Evolutionary conservation across 2,888 invertebrate genomes (phyloP).

Genomic region (Autographa pulchrina): DNA sequence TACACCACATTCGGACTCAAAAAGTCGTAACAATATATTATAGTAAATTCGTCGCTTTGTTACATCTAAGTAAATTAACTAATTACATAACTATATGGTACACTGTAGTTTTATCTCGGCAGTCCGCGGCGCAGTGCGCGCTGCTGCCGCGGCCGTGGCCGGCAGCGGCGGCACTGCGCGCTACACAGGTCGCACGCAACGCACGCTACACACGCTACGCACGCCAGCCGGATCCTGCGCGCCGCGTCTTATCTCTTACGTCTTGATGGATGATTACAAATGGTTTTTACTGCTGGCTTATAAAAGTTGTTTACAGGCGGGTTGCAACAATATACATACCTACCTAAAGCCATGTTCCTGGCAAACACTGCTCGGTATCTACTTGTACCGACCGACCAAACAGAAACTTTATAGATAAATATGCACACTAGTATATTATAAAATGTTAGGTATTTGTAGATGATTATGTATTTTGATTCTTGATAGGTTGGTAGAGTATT

Average conservation of each 20-base stretch:
- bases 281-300: slow-evolving; percentile 7
- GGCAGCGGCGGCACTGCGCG: neutral
- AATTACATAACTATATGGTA: slow-evolving; percentile 44
- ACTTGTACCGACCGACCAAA: too few relatives aligned
- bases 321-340: neutral
- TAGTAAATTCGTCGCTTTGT: slow-evolving; percentile 77
- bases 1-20: slow-evolving; percentile 14
- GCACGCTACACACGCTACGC: neutral
- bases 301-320: neutral
- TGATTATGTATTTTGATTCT: neutral
- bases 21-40: slow-evolving; percentile 61
- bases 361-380: neutral
- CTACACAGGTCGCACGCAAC: neutral
- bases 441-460: too few relatives aligned
- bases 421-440: too few relatives aligned
- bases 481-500: neutral
- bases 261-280: slow-evolving; percentile 23
- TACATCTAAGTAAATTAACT: slow-evolving; percentile 45
- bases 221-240: neutral
- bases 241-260: slow-evolving; percentile 5
- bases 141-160: neutral
- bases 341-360: neutral
- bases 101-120: slow-evolving; percentile 19
- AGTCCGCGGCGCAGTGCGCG: neutral
- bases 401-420: too few relatives aligned